These are phyloP conservation scores for Manduca sexta DNA, from an alignment of 1,140 invertebrate species.

Conservation along the genomic window DNA sequence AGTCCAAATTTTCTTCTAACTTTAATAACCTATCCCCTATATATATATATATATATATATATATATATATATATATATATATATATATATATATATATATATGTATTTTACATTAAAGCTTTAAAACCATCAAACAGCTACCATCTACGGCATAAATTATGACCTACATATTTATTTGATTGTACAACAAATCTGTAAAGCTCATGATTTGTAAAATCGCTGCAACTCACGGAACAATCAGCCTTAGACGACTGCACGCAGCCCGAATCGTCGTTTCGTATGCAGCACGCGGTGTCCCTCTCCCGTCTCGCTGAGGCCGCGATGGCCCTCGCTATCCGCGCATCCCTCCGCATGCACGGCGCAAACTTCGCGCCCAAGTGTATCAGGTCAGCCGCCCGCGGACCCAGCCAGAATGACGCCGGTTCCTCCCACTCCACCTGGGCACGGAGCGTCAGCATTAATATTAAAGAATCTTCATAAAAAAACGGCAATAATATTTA, in stretches of 20 bases:
- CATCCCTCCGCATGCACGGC: conserved; percentile 97
- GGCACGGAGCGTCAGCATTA: no score
- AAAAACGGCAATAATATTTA: no score
- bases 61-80: no score
- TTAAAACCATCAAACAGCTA: no score
- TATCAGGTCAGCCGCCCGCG: conserved; percentile 91
- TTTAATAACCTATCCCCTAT: no score
- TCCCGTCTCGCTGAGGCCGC: conserved; percentile 89
- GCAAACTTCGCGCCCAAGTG: conserved; percentile 99
- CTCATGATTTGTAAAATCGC: background rate
- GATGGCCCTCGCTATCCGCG: conserved; percentile 91
- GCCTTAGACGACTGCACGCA: conserved; percentile 97
- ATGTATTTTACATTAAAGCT: no score
- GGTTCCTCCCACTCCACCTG: conserved; percentile 76
- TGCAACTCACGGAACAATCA: conserved; percentile 92
- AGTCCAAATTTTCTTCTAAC: no score
- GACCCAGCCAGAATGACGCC: conserved; percentile 81
- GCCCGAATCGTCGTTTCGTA: conserved; percentile 96
- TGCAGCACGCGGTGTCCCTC: conserved; percentile 95
- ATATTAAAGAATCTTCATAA: no score
- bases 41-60: no score
- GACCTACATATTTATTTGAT: background rate
- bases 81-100: no score
- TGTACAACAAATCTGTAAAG: background rate
- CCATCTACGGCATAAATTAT: no score